Base-by-base conservation (phyloP, 2,797 vertebrate genomes). In the Holocentrus rufus region DNA sequence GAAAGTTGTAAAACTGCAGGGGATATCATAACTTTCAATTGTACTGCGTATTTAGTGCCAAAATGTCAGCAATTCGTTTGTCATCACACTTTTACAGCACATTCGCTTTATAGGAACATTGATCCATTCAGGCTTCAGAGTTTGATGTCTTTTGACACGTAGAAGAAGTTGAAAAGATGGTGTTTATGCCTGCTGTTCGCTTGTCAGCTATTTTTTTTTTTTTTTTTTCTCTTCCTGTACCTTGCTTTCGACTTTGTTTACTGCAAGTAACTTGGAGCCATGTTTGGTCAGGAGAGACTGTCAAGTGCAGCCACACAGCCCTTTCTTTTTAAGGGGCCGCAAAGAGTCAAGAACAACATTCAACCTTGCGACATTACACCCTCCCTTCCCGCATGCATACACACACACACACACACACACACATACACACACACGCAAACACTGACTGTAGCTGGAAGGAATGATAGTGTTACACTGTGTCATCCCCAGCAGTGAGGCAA, bases 381-480 rank as follows among this genome's bases (percentile, higher is more conserved):
- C 47, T 72, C 46, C 54, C 65, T 64, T 58, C 72, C 67, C 63
- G 71, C 73, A 77, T 70, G 53, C 52, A 57, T 52, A 65, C 68
- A 65, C 57, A 64, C 63, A 56, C 76, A 77, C 42, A 58, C 65
- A 80, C n/a, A 65, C 49, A 74, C 76, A 71, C 53, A 63, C 65
- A 58, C 76, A 77, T 31, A 57, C 62, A 70, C 56, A 66, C 65
- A 58, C 76, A 77, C 31, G 54, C 65, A 82, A 25, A 65, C 49
- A 74, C 74, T 68, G 72, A 74, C 77, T 82, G 65, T 78, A 76
- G 81, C 80, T 82, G 80, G 72, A 79, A 85, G 85, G 68, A 85
- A 69, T 78, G 84, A 74, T 85, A 69, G 84, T 73, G 77, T 39
- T n/a, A 20, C 76, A 44, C 76, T 79, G 83, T 88, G 85, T 87